Evolutionary conservation across 2,797 vertebrate genomes (phyloP).

Genomic region (Nothura maculosa): DNA sequence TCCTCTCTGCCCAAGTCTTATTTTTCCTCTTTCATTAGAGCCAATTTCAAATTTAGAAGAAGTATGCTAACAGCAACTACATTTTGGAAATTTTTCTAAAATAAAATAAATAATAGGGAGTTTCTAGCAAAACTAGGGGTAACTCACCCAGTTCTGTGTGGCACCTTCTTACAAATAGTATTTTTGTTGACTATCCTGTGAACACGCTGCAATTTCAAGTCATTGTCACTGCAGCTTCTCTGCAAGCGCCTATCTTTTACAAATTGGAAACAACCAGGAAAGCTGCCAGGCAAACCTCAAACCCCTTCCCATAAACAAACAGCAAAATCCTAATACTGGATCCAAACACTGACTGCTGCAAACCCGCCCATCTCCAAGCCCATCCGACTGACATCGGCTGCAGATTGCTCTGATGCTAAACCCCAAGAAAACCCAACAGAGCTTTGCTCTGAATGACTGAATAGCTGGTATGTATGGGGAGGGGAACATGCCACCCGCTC

Average conservation of each 20-base stretch:
- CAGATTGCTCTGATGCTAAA: background rate
- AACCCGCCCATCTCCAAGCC: background rate
- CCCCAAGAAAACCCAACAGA: background rate
- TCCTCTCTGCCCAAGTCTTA: background rate
- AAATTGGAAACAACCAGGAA: background rate
- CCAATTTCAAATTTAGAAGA: background rate
- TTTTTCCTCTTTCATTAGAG: background rate
- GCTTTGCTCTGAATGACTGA: background rate
- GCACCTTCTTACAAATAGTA: background rate
- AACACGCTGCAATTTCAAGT: background rate
- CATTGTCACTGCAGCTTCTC: background rate
- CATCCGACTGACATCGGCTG: background rate
- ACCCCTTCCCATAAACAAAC: background rate
- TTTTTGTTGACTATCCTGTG: background rate
- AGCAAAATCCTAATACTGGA: background rate
- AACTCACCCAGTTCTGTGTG: background rate
- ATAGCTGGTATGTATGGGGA: background rate
- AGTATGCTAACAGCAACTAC: background rate
- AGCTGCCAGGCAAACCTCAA: background rate
- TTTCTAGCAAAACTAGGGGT: background rate
- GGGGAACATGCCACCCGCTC: background rate
- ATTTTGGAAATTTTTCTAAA: background rate
- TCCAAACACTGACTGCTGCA: background rate
- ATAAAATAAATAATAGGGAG: background rate
- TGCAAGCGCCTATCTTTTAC: background rate